Evolutionary conservation across 2,113 vertebrate genomes (phyloP).

Genomic region (Chelonoidis abingdonii): DNA sequence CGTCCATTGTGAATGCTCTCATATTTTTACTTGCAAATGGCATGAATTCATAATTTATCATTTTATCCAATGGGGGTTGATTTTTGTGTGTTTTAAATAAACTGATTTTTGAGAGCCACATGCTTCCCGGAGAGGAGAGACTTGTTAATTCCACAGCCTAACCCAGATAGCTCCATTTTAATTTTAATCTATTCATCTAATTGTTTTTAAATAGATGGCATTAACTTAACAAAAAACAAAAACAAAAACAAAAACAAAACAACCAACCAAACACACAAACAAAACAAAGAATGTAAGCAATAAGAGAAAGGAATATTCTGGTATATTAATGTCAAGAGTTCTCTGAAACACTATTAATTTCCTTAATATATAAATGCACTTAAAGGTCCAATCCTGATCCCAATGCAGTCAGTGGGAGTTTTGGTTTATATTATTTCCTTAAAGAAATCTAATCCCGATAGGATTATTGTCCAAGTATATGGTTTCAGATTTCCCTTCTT

Average conservation of each 20-base stretch:
- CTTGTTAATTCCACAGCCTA: background rate
- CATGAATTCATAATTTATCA: slow-evolving; percentile 48
- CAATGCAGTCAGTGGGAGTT: background rate
- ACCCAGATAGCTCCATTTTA: background rate
- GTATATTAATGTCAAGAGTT: background rate
- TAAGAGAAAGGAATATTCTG: slow-evolving; percentile 8
- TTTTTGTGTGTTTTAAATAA: slow-evolving; percentile 7
- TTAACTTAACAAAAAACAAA: background rate
- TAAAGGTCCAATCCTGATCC: background rate
- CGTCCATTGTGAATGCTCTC: background rate
- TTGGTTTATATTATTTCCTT: slow-evolving; percentile 30
- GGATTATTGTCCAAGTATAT: background rate
- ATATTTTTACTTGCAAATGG: background rate
- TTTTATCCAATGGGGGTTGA: background rate
- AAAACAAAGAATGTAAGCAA: background rate
- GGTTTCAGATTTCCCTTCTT: background rate
- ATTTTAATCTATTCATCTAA: background rate
- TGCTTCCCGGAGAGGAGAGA: background rate
- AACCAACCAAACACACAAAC: no score
- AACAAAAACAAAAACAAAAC: background rate
- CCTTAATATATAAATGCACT: background rate
- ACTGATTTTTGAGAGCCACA: background rate
- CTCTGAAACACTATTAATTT: background rate
- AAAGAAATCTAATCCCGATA: background rate
- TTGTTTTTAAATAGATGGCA: background rate